Percentiles rank a stretch among this genome's conserved stretches.
These are phyloP conservation scores for Pseudolaguvia tuberculata DNA, from an alignment of 2,113 vertebrate genomes.

Conservation along the genomic window DNA sequence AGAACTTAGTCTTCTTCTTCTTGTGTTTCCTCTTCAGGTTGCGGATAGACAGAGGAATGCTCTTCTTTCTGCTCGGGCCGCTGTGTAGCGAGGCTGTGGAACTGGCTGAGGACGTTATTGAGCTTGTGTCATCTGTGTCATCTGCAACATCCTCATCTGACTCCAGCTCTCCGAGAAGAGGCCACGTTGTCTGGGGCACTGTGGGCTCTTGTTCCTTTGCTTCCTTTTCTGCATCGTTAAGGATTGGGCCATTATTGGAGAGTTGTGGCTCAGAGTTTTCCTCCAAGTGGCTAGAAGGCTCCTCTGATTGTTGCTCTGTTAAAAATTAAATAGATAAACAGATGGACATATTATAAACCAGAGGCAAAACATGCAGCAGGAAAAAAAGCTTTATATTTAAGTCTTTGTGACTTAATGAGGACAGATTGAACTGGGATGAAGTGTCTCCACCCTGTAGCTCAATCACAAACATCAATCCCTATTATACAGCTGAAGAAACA, in stretches of 20 bases:
- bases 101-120: conserved; percentile 93
- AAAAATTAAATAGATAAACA: neutral
- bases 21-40: conserved; percentile 97
- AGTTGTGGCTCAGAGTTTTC: conserved; percentile 52
- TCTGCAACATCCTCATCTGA: conserved; percentile 89
- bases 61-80: conserved; percentile 81
- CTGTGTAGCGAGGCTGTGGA: conserved; percentile 94
- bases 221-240: conserved; percentile 1
- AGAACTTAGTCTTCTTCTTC: conserved; percentile 94
- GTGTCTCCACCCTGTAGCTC: no score
- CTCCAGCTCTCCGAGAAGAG: conserved; percentile 81
- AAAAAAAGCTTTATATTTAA: neutral
- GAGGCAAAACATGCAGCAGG: neutral
- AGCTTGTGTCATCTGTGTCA: conserved; percentile 93
- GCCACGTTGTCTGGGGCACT: conserved; percentile 55
- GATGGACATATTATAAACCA: no score
- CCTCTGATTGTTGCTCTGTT: conserved; percentile 54
- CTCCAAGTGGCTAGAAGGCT: conserved; percentile 30
- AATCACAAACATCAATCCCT: conserved; percentile 2
- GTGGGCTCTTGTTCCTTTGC: conserved; percentile 41
- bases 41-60: conserved; percentile 92
- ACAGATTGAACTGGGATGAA: no score
- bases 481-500: neutral
- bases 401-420: no score
- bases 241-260: conserved; percentile 58